Conservation (phyloP, 2,113 vertebrate species). For the Euleptes europaea region DNA sequence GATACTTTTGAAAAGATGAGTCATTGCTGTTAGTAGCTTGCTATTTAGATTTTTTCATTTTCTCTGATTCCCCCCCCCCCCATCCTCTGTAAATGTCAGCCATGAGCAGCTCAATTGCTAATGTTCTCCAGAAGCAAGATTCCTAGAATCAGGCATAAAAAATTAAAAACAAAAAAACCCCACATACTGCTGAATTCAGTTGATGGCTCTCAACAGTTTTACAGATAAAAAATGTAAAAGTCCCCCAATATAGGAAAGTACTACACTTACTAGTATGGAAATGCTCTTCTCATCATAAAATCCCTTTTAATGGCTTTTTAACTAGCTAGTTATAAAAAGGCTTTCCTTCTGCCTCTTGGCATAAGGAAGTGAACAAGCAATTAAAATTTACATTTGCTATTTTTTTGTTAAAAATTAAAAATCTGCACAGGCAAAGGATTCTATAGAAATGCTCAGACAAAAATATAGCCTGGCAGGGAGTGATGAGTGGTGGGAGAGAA, state of each 20-base stretch:
- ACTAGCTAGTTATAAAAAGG: slow-evolving; percentile 52
- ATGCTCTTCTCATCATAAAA: slow-evolving; percentile 34
- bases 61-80: neutral
- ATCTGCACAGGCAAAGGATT: slow-evolving; percentile 21
- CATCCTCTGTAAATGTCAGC: slow-evolving; percentile 59
- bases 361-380: slow-evolving; percentile 45
- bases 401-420: slow-evolving; percentile 34
- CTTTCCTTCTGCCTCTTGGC: slow-evolving; percentile 41
- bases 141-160: slow-evolving; percentile 43
- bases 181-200: slow-evolving; percentile 47
- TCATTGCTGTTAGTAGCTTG: slow-evolving; percentile 36
- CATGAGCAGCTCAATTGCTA: slow-evolving; percentile 36
- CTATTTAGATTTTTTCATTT: neutral
- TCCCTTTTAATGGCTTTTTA: slow-evolving; percentile 52
- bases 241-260: slow-evolving; percentile 43
- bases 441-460: slow-evolving; percentile 22
- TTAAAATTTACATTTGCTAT: slow-evolving; percentile 30
- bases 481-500: neutral
- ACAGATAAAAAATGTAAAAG: slow-evolving; percentile 50
- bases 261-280: slow-evolving; percentile 37
- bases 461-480: neutral
- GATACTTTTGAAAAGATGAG: slow-evolving; percentile 22
- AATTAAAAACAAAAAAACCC: slow-evolving; percentile 35
- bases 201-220: slow-evolving; percentile 49
- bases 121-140: slow-evolving; percentile 26